A percentile compares a stretch with the other conserved stretches of the same genome.
These are phyloP conservation scores for Danaus plexippus DNA, from an alignment of 1,140 invertebrate genomes.

Conservation along the genomic window DNA sequence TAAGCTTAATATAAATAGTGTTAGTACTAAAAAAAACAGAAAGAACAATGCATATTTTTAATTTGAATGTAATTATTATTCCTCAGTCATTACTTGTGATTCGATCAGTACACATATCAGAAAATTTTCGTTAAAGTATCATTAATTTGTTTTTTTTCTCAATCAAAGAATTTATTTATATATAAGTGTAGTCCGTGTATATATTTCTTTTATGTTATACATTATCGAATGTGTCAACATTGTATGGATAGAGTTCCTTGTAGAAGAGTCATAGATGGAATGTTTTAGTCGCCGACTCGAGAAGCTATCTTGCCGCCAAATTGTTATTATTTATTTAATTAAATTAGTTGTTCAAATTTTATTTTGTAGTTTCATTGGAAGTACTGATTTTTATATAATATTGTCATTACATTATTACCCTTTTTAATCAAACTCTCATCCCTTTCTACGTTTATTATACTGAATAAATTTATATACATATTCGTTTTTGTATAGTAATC, in stretches of 20 bases:
- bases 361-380: constrained; percentile 19
- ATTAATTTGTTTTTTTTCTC: too few species aligned
- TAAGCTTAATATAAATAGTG: neutral
- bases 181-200: too few species aligned
- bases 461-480: too few species aligned
- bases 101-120: neutral
- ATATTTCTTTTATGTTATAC: too few species aligned
- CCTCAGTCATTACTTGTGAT: neutral
- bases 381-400: neutral
- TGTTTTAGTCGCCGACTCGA: constrained; percentile 28
- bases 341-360: constrained; percentile 36
- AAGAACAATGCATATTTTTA: neutral
- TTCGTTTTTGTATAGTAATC: too few species aligned
- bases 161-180: too few species aligned
- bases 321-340: constrained; percentile 60
- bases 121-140: too few species aligned
- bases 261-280: constrained; percentile 28
- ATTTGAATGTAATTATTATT: neutral
- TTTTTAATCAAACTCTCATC: too few species aligned
- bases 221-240: too few species aligned
- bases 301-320: constrained; percentile 68
- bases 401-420: too few species aligned
- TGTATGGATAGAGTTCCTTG: constrained; percentile 46
- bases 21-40: constrained; percentile 2
- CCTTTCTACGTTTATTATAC: too few species aligned